phyloP scores from a whole-genome alignment of 1,140 invertebrate genomes.

The Riptortus pedestris region DNA sequence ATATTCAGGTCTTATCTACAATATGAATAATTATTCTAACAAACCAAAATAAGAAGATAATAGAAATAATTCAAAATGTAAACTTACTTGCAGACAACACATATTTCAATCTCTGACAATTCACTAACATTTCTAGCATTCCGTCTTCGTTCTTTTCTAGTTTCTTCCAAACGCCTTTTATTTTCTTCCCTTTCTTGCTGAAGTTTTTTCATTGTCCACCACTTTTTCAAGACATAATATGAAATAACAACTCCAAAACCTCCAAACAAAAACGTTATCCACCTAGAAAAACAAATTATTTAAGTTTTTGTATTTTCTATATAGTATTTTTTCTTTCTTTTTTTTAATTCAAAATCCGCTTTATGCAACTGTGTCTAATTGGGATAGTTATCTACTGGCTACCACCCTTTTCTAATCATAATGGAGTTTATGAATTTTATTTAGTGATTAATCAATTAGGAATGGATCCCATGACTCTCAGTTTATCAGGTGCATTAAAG shows the following conservation, averaged over 20 bases:
- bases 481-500: too few relatives aligned
- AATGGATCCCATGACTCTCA: too few relatives aligned
- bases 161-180: constrained; percentile 47
- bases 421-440: too few relatives aligned
- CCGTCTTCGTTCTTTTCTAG: constrained; percentile 51
- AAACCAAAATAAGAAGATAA: not conserved
- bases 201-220: constrained; percentile 46
- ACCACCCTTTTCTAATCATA: too few relatives aligned
- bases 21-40: not conserved
- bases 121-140: constrained; percentile 47
- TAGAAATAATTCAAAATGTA: not conserved
- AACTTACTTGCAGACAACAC: constrained; percentile 52
- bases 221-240: constrained; percentile 50
- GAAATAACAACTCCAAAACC: constrained; percentile 52
- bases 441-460: too few relatives aligned
- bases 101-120: constrained; percentile 54
- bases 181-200: constrained; percentile 43
- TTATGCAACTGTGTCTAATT: too few relatives aligned
- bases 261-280: constrained; percentile 53
- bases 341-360: too few relatives aligned
- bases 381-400: too few relatives aligned
- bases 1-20: not conserved
- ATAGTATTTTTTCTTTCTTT: too few relatives aligned
- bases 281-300: constrained; percentile 38
- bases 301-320: too few relatives aligned